Evolutionary conservation across 2,797 vertebrate species (phyloP), one percentile per base, ranked within the genome.

Genomic region (Gila robusta): DNA sequence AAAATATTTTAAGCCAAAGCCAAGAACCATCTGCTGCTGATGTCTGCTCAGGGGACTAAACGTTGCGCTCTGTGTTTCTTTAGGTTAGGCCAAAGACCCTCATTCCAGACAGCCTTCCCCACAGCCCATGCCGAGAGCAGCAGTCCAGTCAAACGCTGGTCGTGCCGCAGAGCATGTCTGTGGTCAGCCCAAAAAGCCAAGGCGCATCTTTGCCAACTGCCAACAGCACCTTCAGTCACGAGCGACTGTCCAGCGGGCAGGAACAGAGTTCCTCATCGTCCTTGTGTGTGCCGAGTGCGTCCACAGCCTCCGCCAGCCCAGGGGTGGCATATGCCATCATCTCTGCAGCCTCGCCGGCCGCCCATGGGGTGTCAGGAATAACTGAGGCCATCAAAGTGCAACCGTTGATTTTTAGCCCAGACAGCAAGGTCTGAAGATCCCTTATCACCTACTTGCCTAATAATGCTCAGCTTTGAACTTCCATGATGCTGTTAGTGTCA

Each of bases 31-130:
- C 16, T 71, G 23, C 49, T 41, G 21, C 1, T 62, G 54, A 5
- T 56, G 21, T 59, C 23, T 12, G 12, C 69, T 19, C 44, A 56
- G 6, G 44, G 32, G 2, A 52, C 54, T n/a, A 54, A 59, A 23
- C 35, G 39, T 28, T 26, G 39, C 64, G 1, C 35, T 44, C 32
- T 52, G 12, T 77, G 6, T 83, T 21, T 56, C 32, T 32, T 0
- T 92, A 99, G 98, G 98, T 99, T 96, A 97, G 98, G 97, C 98
- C 98, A 97, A 99, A 98, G 98, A 98, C 97, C 91, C 96, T 97
- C 95, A 99, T 99, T 94, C 98, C 98, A 86, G 97, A 98, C 93
- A 98, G 98, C 96, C 98, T 99, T 93, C 97, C 98, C 35, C 88
- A 95, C 92, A 94, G 96, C 89, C 96, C 95, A 0, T 95, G 96